A percentile compares a stretch with the other conserved stretches of the same genome.
These are phyloP conservation scores for Nycticebus coucang DNA, from an alignment of 2,113 vertebrate genomes.

Conservation along the genomic window DNA sequence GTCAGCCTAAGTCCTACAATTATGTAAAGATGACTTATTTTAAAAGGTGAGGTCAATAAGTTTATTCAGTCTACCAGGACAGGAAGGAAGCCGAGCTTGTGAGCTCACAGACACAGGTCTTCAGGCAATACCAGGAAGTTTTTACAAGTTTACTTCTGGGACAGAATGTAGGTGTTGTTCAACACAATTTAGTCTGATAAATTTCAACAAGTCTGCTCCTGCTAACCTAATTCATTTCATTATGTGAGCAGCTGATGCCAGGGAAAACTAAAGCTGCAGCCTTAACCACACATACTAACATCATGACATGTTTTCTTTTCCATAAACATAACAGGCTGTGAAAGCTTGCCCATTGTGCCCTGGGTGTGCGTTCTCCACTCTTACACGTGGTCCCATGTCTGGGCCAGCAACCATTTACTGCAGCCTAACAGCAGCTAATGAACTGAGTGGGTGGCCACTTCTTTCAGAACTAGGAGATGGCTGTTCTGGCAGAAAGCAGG, in stretches of 20 bases:
- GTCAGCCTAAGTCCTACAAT: background rate
- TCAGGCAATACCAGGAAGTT: background rate
- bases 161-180: background rate
- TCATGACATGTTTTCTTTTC: background rate
- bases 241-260: background rate
- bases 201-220: slow-evolving; percentile 46
- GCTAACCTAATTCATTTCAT: slow-evolving; percentile 35
- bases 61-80: background rate
- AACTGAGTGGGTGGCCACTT: background rate
- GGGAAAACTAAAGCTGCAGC: background rate
- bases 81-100: slow-evolving; percentile 24
- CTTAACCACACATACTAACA: background rate
- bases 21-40: slow-evolving; percentile 21
- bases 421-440: background rate
- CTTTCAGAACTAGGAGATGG: background rate
- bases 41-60: slow-evolving; percentile 29
- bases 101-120: background rate
- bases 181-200: background rate
- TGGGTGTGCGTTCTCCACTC: background rate
- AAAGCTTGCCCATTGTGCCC: background rate
- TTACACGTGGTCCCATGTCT: background rate
- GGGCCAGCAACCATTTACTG: slow-evolving; percentile 22
- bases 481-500: background rate
- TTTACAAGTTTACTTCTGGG: slow-evolving; percentile 14
- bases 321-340: background rate